phyloP scores from a whole-genome alignment of 2,888 invertebrate species.

The Rotaria macrura region DNA sequence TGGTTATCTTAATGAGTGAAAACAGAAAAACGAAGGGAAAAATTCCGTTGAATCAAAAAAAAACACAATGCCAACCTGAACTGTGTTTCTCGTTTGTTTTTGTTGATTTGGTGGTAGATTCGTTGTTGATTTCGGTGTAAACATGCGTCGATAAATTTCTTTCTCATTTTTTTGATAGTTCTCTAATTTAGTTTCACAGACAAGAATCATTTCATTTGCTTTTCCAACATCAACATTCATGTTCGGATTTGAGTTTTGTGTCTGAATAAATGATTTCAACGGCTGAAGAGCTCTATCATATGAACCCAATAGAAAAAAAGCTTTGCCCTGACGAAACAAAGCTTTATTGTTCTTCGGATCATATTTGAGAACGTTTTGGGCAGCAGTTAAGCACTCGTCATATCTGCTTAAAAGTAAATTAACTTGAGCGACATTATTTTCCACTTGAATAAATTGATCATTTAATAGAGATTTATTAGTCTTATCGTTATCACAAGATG shows the following conservation, averaged over 20 bases:
- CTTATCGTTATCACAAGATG: neutral
- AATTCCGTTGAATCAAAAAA: neutral
- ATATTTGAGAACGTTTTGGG: neutral
- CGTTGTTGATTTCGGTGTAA: neutral
- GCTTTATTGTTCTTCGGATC: slow-evolving; percentile 1
- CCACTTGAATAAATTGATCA: neutral
- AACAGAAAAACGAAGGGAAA: neutral
- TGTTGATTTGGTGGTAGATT: neutral
- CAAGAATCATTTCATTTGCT: neutral
- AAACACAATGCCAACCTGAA: neutral
- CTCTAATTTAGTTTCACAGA: neutral
- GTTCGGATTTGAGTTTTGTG: neutral
- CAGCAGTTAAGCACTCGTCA: neutral
- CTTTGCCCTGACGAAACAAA: neutral
- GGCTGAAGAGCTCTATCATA: neutral
- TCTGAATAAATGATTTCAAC: neutral
- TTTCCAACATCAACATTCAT: neutral
- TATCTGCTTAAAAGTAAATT: neutral
- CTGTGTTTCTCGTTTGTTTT: neutral
- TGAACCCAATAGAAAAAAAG: neutral
- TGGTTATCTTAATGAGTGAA: neutral
- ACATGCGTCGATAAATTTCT: slow-evolving; percentile 9
- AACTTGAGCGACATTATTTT: slow-evolving; percentile 8
- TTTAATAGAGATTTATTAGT: too few species aligned
- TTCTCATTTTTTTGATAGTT: slow-evolving; percentile 5